phyloP scores from a whole-genome alignment of 2,797 vertebrate genomes.

The Anomalospiza imberbis region DNA sequence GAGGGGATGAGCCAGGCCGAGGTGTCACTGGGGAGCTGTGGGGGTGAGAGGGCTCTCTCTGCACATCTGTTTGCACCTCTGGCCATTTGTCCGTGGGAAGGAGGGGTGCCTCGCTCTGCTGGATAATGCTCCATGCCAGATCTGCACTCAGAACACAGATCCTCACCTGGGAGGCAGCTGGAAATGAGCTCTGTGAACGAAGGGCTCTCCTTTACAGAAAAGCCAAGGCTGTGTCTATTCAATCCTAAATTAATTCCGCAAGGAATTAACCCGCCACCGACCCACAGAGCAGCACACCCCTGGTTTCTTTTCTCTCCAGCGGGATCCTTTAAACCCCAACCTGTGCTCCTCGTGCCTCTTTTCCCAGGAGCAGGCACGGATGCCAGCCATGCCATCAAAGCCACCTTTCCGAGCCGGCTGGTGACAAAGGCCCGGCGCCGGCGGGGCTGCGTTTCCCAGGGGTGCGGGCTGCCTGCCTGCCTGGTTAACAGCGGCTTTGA shows the following conservation, averaged over 20 bases:
- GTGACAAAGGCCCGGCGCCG: background rate
- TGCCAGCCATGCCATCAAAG: background rate
- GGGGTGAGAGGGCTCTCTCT: background rate
- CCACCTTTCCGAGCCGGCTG: background rate
- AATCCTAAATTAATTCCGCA: background rate
- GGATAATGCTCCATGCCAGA: background rate
- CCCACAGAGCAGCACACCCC: background rate
- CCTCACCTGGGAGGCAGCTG: background rate
- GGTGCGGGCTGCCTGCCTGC: background rate
- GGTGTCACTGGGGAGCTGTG: background rate
- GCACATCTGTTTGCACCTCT: background rate
- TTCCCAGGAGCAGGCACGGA: background rate
- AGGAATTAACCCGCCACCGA: background rate
- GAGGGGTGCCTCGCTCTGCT: accelerated
- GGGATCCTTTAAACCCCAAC: background rate
- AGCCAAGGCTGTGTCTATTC: background rate
- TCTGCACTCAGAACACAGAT: background rate
- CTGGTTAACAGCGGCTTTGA: constrained; percentile 44
- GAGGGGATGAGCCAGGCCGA: too few species aligned
- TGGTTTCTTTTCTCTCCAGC: background rate
- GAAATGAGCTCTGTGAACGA: background rate
- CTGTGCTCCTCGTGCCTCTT: background rate
- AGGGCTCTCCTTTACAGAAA: background rate
- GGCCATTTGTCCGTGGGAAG: background rate
- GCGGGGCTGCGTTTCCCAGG: background rate